Percentiles rank a stretch among this genome's conserved stretches.
These are phyloP conservation scores for Sinentomon sp. DNA, from an alignment of 2,888 invertebrate species.

Conservation along the genomic window DNA sequence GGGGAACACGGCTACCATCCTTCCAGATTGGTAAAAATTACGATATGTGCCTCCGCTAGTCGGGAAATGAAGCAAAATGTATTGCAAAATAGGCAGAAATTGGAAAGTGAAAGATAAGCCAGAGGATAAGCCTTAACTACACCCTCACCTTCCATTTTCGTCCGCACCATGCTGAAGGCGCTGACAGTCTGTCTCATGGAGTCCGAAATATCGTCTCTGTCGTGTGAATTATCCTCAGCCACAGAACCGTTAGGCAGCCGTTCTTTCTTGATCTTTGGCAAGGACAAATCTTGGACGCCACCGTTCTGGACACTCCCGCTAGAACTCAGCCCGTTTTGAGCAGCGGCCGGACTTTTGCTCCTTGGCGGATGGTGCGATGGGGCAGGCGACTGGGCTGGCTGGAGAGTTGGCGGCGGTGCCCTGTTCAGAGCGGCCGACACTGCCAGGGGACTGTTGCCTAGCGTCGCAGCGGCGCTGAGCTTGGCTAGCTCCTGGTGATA, in stretches of 20 bases:
- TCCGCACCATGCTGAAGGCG: conserved; percentile 64
- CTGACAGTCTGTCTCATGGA: conserved; percentile 47
- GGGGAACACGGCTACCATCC: too few species aligned
- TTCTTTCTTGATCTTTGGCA: conserved; percentile 48
- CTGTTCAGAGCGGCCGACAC: too few species aligned
- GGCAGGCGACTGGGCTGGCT: conserved; percentile 22
- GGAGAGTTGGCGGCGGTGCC: too few species aligned
- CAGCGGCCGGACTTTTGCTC: background rate
- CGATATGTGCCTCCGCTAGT: too few species aligned
- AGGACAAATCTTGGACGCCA: conserved; percentile 50
- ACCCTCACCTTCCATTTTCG: conserved; percentile 45
- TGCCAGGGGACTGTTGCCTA: conserved; percentile 13
- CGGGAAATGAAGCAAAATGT: too few species aligned
- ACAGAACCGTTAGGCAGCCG: conserved; percentile 4
- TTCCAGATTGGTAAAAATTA: too few species aligned
- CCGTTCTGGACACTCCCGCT: conserved; percentile 29
- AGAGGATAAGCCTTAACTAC: too few species aligned
- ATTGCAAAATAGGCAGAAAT: too few species aligned
- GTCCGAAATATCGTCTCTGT: conserved; percentile 31
- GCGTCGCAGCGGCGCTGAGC: conserved; percentile 27
- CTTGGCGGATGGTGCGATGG: conserved; percentile 6
- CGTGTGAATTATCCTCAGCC: conserved; percentile 7
- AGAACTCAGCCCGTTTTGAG: conserved; percentile 23
- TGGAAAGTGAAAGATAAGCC: too few species aligned
- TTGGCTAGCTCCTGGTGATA: conserved; percentile 82